Evolutionary conservation across 2,113 vertebrate species (phyloP).

Genomic region (Ageneiosus marmoratus): DNA sequence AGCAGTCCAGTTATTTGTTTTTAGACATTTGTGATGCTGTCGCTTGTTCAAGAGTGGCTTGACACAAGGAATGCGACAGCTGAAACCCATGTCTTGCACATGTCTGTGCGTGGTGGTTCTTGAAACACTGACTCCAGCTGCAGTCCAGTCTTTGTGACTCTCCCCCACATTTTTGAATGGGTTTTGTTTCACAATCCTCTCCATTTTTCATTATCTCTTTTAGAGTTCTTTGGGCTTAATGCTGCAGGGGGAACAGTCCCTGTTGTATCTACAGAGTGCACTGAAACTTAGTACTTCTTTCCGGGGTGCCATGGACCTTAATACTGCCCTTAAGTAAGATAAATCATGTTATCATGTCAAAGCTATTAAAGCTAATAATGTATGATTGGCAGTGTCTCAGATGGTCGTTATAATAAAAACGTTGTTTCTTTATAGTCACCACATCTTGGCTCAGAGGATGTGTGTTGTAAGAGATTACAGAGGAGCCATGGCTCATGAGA

Average conservation of each 20-base stretch:
- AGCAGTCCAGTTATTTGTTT: too few relatives aligned
- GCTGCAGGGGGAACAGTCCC: constrained; percentile 67
- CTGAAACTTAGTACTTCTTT: constrained; percentile 75
- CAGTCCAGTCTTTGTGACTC: too few relatives aligned
- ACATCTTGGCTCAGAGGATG: constrained; percentile 76
- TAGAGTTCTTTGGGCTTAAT: constrained; percentile 78
- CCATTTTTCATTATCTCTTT: constrained; percentile 4
- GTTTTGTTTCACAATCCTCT: too few relatives aligned
- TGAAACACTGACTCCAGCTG: too few relatives aligned
- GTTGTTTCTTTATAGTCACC: constrained; percentile 66
- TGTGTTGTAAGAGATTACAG: constrained; percentile 77
- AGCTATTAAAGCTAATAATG: neutral
- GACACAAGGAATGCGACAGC: too few relatives aligned
- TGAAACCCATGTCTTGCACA: too few relatives aligned
- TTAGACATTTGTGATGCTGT: too few relatives aligned
- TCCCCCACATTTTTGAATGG: too few relatives aligned
- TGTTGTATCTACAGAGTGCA: constrained; percentile 73
- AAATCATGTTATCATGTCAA: neutral
- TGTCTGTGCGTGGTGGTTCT: too few relatives aligned
- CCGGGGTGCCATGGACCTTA: constrained; percentile 67
- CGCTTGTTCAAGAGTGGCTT: too few relatives aligned
- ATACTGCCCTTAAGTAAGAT: constrained; percentile 75
- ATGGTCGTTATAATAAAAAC: neutral
- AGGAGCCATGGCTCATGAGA: constrained; percentile 77
- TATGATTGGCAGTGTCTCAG: neutral